A percentile compares a stretch with the other conserved stretches of the same genome.
These are phyloP conservation scores for Chrysomallon squamiferum DNA, from an alignment of 1,140 invertebrate genomes.

Conservation along the genomic window DNA sequence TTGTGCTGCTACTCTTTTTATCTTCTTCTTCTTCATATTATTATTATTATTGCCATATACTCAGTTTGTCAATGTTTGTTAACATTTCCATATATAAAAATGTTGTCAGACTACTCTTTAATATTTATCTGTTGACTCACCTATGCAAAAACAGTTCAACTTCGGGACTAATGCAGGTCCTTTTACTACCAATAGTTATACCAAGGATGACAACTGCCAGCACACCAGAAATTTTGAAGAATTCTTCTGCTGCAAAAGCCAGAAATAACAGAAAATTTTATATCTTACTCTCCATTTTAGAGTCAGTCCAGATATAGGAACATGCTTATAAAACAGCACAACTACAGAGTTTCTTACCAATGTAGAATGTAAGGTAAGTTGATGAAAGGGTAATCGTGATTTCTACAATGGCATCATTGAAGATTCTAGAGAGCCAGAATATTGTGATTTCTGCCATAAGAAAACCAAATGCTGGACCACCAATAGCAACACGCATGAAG, in stretches of 20 bases:
- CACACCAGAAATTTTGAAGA: slow-evolving; percentile 64
- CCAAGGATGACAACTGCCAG: slow-evolving; percentile 64
- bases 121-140: too few relatives aligned
- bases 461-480: slow-evolving; percentile 61
- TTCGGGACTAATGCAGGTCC: slow-evolving; percentile 64
- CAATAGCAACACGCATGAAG: slow-evolving; percentile 51
- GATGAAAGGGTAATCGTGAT: slow-evolving; percentile 64
- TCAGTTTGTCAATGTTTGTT: too few relatives aligned
- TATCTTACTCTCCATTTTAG: too few relatives aligned
- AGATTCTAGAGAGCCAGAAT: slow-evolving; percentile 58
- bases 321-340: not conserved
- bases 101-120: too few relatives aligned
- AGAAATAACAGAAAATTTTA: too few relatives aligned
- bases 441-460: slow-evolving; percentile 58
- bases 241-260: slow-evolving; percentile 53
- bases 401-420: slow-evolving; percentile 62
- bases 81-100: too few relatives aligned
- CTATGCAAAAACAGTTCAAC: slow-evolving; percentile 63
- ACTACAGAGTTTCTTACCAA: slow-evolving; percentile 45
- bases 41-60: too few relatives aligned
- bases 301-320: too few relatives aligned
- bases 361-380: slow-evolving; percentile 64
- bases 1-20: too few relatives aligned
- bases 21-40: too few relatives aligned
- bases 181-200: slow-evolving; percentile 57